A percentile compares a stretch with the other conserved stretches of the same genome.
Evolutionary conservation across 1,140 invertebrate genomes (phyloP).

Genomic region (Lordiphosa clarofinis): DNA sequence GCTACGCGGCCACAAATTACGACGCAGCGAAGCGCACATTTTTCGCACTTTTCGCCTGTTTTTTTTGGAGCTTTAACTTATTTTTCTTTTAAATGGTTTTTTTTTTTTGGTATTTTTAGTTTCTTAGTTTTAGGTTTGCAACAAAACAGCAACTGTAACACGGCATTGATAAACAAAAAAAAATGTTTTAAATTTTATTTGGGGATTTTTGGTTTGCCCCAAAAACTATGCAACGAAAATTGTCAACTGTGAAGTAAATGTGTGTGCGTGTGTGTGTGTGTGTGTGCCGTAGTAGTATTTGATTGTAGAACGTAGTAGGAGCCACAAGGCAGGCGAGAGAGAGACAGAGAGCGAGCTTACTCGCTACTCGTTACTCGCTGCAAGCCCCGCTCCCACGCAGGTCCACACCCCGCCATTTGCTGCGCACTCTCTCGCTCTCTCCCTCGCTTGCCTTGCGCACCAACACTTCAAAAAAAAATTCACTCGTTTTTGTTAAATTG

Average conservation of each 20-base stretch:
- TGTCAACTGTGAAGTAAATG: conserved; percentile 39
- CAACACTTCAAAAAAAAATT: conserved; percentile 17
- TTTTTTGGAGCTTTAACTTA: conserved; percentile 1
- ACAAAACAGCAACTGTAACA: conserved; percentile 6
- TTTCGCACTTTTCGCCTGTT: conserved; percentile 35
- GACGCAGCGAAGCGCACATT: conserved; percentile 68
- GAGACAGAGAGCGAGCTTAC: conserved; percentile 1
- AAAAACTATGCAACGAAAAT: conserved; percentile 58
- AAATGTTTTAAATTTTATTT: not conserved
- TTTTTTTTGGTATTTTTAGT: conserved; percentile 3
- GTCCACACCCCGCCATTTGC: conserved; percentile 8
- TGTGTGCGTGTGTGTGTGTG: conserved; percentile 9
- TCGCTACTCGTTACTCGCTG: conserved; percentile 24
- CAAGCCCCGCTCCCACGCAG: conserved; percentile 2
- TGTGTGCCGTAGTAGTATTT: conserved; percentile 58
- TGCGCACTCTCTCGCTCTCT: conserved; percentile 14
- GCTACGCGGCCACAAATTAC: conserved; percentile 72
- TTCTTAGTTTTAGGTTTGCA: conserved; percentile 9
- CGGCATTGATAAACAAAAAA: not conserved
- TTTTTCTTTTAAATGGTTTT: conserved; percentile 7
- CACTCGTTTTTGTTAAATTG: conserved; percentile 20
- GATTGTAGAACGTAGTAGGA: conserved; percentile 71
- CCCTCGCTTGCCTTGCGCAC: conserved; percentile 6
- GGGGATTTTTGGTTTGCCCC: conserved; percentile 5
- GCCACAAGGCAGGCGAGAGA: conserved; percentile 3